Evolutionary conservation across 2,113 vertebrate genomes (phyloP), one percentile per base, ranked within the genome.

Genomic region (Vireo altiloquus): DNA sequence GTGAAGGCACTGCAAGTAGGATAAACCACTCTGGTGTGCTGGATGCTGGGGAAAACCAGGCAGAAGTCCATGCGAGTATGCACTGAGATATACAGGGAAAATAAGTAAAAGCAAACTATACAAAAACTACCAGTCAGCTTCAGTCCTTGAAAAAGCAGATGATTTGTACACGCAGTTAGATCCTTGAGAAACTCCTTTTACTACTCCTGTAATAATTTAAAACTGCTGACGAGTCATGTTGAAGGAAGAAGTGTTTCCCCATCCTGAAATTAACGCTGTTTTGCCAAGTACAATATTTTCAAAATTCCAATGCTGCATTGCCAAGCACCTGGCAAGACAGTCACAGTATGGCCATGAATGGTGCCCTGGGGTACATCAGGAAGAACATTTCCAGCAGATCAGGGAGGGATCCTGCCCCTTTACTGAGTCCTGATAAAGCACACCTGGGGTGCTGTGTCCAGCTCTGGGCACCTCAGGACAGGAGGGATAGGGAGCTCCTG

Each of bases 361-460:
- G 13, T 35, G 30, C 3, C 49, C 35, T 50, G 68, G 86, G 21
- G 10, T 2, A 0, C 27, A 16, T 24, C 1, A 0, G 52, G 52
- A 37, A 0, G 18, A 11, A 42, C 42, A 72, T 15, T 72, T 0
- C 35, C 57, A 71, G 57, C 59, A 65, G 76, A 0, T 35, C 35
- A 37, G 35, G 76, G 35, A 11, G 13, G 42, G 30, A 64, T 12
- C 30, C 57, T 79, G 65, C 4, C 16, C 56, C n/a, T 30, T 4
- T 40, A 9, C 63, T 1, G 33, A 53, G 63, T 31, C 42, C 66
- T 49, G 44, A 46, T 46, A 5, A 20, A 11, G 35, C 65, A 31
- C 40, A 33, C 63, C 65, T 56, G 49, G 28, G 25, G 2, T 40
- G 84, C n/a, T 49, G n/a, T 40, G 75, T 10, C 40, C 49, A 47